Evolutionary conservation across 2,797 vertebrate species (phyloP), one percentile per base, ranked within the genome.

Genomic region (Tachyglossus aculeatus): DNA sequence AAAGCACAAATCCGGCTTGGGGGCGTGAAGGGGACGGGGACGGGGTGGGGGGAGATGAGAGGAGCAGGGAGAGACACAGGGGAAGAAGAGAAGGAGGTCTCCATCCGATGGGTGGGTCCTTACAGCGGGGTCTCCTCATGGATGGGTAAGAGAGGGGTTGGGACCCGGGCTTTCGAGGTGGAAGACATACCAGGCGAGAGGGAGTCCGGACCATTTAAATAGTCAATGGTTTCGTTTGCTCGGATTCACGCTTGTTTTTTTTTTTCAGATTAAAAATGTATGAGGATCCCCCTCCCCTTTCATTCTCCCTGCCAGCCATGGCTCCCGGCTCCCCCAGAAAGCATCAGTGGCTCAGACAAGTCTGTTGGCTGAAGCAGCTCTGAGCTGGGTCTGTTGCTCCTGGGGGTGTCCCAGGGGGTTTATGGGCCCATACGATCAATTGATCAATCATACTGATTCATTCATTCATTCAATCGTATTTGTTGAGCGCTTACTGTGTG

Each of bases 241-340:
- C 85, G 74, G 76, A 83, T 80, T 85, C 85, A 87, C 57, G 83
- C 74, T 85, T 83, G 81, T 82, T 83, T 83, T 87, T 85, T 85
- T 85, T 87, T 87, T 85, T 85, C 78, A 85, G 81, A 85, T 87
- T 85, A 87, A 87, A 87, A 82, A 85, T 85, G 83, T 83, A 85
- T 63, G 65, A 87, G 80, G 80, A 69, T 73, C 61, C 78, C 64
- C 34, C 54, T 74, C 56, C n/a, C 54, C 78, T 80, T 74, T 80
- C 76, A 83, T 81, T 57, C 63, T 64, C 60, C 55, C 40, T 44
- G 72, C 71, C 56, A 33, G n/a, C 51, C n/a, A n/a, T n/a, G n/a
- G n/a, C n/a, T n/a, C n/a, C n/a, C n/a, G n/a, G n/a, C n/a, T n/a
- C n/a, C n/a, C n/a, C n/a, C n/a, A n/a, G n/a, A n/a, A n/a, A n/a